Conservation (phyloP, 2,113 vertebrate species). For the Phalacrocorax brasilianus region DNA sequence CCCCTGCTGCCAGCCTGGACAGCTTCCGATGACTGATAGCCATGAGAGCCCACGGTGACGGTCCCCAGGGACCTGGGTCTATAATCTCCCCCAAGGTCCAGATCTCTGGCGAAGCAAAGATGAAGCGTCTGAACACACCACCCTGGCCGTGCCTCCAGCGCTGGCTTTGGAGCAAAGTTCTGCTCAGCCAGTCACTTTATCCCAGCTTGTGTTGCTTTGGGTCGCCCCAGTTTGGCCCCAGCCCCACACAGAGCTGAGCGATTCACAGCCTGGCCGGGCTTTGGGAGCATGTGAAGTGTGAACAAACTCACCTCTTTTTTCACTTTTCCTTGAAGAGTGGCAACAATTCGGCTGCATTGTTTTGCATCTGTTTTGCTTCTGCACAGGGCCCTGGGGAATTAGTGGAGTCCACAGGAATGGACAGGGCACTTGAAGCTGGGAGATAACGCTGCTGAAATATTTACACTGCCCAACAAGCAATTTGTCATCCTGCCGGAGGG, state of each 20-base stretch:
- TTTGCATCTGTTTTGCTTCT: not conserved
- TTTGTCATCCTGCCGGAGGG: not conserved
- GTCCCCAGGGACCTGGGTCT: not conserved
- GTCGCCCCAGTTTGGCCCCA: not conserved
- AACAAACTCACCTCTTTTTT: not conserved
- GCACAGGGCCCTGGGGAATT: not conserved
- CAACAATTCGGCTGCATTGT: accelerated
- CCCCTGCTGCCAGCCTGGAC: not conserved
- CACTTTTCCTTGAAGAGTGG: not conserved
- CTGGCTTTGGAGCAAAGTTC: not conserved
- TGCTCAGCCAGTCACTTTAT: not conserved
- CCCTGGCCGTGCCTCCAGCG: not conserved
- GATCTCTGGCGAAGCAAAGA: not conserved
- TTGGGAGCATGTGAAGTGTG: not conserved
- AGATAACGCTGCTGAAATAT: not conserved
- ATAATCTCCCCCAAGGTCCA: not conserved
- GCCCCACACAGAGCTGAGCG: accelerated
- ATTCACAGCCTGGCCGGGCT: not conserved
- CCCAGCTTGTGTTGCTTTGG: accelerated
- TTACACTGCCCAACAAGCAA: not conserved
- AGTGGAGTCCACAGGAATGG: not conserved
- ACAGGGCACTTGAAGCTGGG: not conserved
- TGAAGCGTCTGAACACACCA: not conserved
- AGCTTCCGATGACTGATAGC: not conserved
- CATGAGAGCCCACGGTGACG: accelerated